Evolutionary conservation across 2,888 invertebrate genomes (phyloP), one percentile per base, ranked within the genome.

Genomic region (Drosophila paracracens): DNA sequence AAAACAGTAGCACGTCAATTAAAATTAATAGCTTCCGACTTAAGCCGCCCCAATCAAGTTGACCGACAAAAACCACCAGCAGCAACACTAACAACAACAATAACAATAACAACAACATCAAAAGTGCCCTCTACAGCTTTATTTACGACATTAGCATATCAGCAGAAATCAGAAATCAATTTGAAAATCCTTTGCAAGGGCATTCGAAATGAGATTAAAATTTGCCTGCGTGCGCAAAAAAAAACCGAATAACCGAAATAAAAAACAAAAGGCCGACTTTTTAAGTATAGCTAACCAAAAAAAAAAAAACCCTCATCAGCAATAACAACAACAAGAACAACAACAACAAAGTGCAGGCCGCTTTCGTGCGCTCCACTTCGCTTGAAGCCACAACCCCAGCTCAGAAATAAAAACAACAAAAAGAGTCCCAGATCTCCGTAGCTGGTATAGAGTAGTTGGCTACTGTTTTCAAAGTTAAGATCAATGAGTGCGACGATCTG

Each of bases 381-480:
- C 82, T 73, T 67, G 82, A 79, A 79, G 81, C 77, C 71, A 52
- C 38, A 75, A 27, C 33, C 53, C 33, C 48, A 74, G 35, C 38
- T 56, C 38, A 33, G 50, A 53, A 74, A 29, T 59, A 59, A 40
- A 59, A 62, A 43, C 51, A 48, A 8, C n/a, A 8, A n/a, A 40
- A 78, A 83, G 76, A 77, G 82, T 87, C 62, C 61, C 76, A 57
- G 76, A 62, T 76, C 51, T n/a, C 10, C n/a, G 53, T 27, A 46
- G 38, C 59, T 62, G 64, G 59, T n/a, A 4, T 59, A 70, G 71
- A 70, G 64, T 59, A 87, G 83, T 88, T 83, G 89, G 89, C 90
- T 90, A 90, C 90, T 91, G 90, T 90, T 90, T 89, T 91, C 90
- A 91, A 89, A 89, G 91, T 90, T 89, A 89, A 90, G 89, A 90